phyloP scores from a whole-genome alignment of 2,888 invertebrate species.

The Ectobius pallidus region DNA sequence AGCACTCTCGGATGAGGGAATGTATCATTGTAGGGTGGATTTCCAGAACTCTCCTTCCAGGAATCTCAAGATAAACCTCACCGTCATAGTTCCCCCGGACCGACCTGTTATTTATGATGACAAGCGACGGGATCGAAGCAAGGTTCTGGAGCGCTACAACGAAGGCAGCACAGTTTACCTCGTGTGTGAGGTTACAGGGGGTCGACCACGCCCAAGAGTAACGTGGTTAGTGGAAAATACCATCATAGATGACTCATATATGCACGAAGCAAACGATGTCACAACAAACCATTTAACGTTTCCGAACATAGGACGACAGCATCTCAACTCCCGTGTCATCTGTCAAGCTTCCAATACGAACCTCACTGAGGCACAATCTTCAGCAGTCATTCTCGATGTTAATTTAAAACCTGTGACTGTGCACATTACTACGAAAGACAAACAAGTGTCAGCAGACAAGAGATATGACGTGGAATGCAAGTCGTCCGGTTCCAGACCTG shows the following conservation, averaged over 20 bases:
- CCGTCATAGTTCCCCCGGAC: slow-evolving; percentile 79
- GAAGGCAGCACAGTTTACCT: slow-evolving; percentile 84
- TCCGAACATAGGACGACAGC: slow-evolving; percentile 80
- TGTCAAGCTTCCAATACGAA: slow-evolving; percentile 90
- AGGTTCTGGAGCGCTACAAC: slow-evolving; percentile 81
- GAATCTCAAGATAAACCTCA: slow-evolving; percentile 75
- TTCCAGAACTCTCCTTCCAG: slow-evolving; percentile 75
- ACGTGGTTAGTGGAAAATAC: slow-evolving; percentile 87
- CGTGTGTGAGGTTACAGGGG: slow-evolving; percentile 80
- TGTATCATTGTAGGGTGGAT: slow-evolving; percentile 75
- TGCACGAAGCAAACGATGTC: slow-evolving; percentile 69
- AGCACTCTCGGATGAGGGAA: slow-evolving; percentile 67
- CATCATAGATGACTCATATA: slow-evolving; percentile 83
- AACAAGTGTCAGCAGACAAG: slow-evolving; percentile 83
- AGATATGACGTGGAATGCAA: slow-evolving; percentile 87
- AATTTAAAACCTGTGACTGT: slow-evolving; percentile 86
- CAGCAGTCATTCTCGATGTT: slow-evolving; percentile 80
- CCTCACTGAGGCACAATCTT: slow-evolving; percentile 76
- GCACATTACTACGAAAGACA: slow-evolving; percentile 80
- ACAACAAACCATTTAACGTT: slow-evolving; percentile 82
- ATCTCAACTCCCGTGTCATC: slow-evolving; percentile 80
- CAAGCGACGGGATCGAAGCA: slow-evolving; percentile 74
- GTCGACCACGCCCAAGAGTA: slow-evolving; percentile 71
- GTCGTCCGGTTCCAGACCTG: slow-evolving; percentile 84
- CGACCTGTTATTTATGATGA: slow-evolving; percentile 83